Percentiles rank a stretch among this genome's conserved stretches.
phyloP scores from a whole-genome alignment of 2,797 vertebrate genomes.

The Sebastes paucispinis region DNA sequence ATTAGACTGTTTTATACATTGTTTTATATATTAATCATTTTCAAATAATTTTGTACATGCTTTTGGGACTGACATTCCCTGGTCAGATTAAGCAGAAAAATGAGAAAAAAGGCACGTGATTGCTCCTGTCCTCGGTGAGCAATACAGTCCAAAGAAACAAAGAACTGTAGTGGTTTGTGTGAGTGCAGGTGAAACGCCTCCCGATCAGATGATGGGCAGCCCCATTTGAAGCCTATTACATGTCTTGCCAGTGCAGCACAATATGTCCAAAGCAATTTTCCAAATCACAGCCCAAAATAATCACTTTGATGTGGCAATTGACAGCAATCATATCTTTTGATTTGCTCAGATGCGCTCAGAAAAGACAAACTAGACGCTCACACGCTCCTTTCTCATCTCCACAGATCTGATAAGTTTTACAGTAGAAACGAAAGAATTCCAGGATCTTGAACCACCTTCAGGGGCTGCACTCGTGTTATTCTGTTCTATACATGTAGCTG shows the following conservation, averaged over 20 bases:
- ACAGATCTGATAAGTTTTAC: slow-evolving; percentile 44
- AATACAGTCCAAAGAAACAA: slow-evolving; percentile 83
- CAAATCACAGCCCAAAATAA: slow-evolving; percentile 64
- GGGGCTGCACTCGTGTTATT: slow-evolving; percentile 29
- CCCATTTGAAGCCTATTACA: slow-evolving; percentile 53
- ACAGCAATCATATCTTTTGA: slow-evolving; percentile 55
- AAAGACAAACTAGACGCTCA: background rate
- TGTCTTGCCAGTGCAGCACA: slow-evolving; percentile 50
- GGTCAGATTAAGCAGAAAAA: slow-evolving; percentile 82
- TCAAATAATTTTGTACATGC: slow-evolving; percentile 89
- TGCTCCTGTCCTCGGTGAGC: slow-evolving; percentile 82
- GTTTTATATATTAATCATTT: slow-evolving; percentile 78
- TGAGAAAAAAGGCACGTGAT: slow-evolving; percentile 92
- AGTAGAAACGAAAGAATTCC: slow-evolving; percentile 50
- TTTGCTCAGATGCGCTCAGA: slow-evolving; percentile 44
- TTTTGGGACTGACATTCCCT: slow-evolving; percentile 81
- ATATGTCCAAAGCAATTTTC: slow-evolving; percentile 69
- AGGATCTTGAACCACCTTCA: slow-evolving; percentile 17
- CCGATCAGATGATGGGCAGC: slow-evolving; percentile 37
- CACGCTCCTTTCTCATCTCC: slow-evolving; percentile 6
- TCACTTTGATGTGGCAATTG: slow-evolving; percentile 63
- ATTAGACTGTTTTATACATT: slow-evolving; percentile 80
- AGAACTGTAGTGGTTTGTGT: slow-evolving; percentile 50
- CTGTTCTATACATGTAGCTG: slow-evolving; percentile 64
- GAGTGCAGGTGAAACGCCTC: slow-evolving; percentile 49